Evolutionary conservation across 2,113 vertebrate genomes (phyloP).

Genomic region (Etheostoma spectabile): DNA sequence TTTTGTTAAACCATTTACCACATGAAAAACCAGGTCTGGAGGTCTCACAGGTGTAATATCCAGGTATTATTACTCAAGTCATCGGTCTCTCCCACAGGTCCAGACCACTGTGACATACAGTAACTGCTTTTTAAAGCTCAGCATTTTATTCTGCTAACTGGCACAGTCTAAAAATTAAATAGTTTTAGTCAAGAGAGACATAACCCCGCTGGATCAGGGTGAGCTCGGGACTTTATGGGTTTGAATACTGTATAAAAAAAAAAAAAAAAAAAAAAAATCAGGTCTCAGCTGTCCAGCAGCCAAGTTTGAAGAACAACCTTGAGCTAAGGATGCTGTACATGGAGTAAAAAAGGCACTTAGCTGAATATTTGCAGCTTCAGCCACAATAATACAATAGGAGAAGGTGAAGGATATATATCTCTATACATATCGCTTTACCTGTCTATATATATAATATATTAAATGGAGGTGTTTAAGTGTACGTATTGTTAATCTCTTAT

Average conservation of each 20-base stretch:
- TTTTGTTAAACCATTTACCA: constrained; percentile 19
- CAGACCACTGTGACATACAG: constrained; percentile 30
- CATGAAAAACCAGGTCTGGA: background rate
- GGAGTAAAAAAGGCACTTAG: constrained; percentile 11
- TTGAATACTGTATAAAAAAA: constrained; percentile 47
- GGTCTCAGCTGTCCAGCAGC: constrained; percentile 15
- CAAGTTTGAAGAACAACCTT: constrained; percentile 44
- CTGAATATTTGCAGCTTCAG: constrained; percentile 1
- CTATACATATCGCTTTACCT: no score
- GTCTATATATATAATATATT: no score
- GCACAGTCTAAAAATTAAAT: constrained; percentile 47
- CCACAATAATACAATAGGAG: background rate
- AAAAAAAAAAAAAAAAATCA: no score
- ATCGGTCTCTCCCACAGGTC: constrained; percentile 23
- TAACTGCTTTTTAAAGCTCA: constrained; percentile 35
- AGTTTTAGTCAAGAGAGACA: constrained; percentile 40
- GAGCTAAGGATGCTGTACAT: background rate
- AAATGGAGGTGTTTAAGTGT: no score
- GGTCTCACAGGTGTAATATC: constrained; percentile 5
- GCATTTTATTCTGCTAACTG: constrained; percentile 39
- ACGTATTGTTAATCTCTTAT: no score
- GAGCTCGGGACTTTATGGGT: constrained; percentile 33
- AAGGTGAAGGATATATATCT: background rate
- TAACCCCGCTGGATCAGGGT: constrained; percentile 47
- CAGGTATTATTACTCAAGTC: constrained; percentile 18